Evolutionary conservation across 92 coral and sea anemone species (phyloP).

Genomic region (Paragorgia papillata): DNA sequence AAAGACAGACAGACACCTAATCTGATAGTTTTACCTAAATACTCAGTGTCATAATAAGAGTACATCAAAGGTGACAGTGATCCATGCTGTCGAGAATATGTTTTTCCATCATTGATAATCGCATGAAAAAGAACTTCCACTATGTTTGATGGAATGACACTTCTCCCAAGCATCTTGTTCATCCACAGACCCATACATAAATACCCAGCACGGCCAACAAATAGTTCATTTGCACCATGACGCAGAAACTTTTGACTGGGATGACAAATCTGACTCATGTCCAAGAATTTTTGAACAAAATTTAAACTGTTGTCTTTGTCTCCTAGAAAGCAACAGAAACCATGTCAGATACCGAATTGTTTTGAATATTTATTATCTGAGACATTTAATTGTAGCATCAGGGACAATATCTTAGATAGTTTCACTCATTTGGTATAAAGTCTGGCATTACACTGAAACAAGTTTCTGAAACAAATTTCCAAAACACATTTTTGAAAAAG

Average conservation of each 20-base stretch:
- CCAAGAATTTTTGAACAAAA: conserved; percentile 64
- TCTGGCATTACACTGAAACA: not conserved
- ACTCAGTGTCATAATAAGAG: conserved; percentile 83
- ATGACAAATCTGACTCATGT: conserved; percentile 73
- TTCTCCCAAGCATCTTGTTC: conserved; percentile 66
- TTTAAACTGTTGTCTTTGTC: conserved; percentile 63
- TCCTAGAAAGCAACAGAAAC: conserved; percentile 45
- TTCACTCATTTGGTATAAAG: not conserved
- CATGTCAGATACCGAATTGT: too few relatives aligned
- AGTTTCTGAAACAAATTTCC: too few relatives aligned
- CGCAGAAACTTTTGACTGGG: conserved; percentile 63
- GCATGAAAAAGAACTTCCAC: conserved; percentile 72
- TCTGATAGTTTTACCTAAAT: conserved; percentile 57
- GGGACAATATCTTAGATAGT: not conserved
- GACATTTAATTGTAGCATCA: too few relatives aligned
- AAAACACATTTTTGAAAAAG: too few relatives aligned
- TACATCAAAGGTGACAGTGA: conserved; percentile 85
- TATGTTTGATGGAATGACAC: conserved; percentile 69
- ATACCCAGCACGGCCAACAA: conserved; percentile 94
- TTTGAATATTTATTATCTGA: too few relatives aligned
- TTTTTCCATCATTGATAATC: conserved; percentile 69
- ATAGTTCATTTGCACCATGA: conserved; percentile 82
- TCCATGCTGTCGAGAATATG: conserved; percentile 61
- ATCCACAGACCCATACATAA: conserved; percentile 76
- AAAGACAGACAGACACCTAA: too few relatives aligned